phyloP scores from a whole-genome alignment of 2,888 invertebrate species.

The Pyrrhosoma nymphula region DNA sequence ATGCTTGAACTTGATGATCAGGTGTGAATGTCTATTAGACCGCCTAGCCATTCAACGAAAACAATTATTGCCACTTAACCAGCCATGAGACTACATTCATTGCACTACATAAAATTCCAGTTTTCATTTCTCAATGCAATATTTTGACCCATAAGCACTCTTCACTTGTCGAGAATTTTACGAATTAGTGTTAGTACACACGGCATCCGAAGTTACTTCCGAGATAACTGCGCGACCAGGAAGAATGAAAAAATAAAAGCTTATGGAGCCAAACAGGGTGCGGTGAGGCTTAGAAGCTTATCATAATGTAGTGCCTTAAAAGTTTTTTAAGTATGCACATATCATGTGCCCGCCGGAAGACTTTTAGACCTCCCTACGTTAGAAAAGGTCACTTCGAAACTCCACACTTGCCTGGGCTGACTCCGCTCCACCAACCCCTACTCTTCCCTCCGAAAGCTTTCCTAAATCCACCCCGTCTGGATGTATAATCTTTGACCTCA shows the following conservation, averaged over 20 bases:
- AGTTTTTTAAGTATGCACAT: conserved; percentile 17
- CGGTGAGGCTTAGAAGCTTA: not conserved
- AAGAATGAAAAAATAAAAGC: not conserved
- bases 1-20: no score
- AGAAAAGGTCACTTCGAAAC: not conserved
- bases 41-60: no score
- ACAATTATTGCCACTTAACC: no score
- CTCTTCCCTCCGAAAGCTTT: not conserved
- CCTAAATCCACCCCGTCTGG: not conserved
- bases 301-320: not conserved
- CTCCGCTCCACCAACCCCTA: not conserved
- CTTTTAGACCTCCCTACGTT: not conserved
- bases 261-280: not conserved
- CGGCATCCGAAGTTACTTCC: no score
- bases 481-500: conserved; percentile 5
- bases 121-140: no score
- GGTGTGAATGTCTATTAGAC: no score
- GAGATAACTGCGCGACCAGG: not conserved
- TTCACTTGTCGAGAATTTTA: no score
- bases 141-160: no score
- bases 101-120: no score
- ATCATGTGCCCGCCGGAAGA: not conserved
- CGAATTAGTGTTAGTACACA: no score
- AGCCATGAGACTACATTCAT: no score
- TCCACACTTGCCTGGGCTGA: not conserved